A percentile compares a stretch with the other conserved stretches of the same genome.
Evolutionary conservation across 2,113 vertebrate species (phyloP).

Genomic region (Fulica atra): DNA sequence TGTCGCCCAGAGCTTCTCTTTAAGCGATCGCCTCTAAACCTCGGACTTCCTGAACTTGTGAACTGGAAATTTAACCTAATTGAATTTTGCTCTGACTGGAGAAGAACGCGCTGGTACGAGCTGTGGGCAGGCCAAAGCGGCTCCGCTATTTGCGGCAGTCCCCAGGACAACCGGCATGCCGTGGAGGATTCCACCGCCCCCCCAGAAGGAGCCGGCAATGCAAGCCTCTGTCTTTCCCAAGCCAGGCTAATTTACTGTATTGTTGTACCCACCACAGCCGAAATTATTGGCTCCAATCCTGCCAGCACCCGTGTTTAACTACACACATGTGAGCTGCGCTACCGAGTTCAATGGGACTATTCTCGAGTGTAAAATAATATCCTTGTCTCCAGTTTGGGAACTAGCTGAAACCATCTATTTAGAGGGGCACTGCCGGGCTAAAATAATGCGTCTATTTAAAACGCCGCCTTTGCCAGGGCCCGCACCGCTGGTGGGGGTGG

Average conservation of each 20-base stretch:
- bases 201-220: not conserved
- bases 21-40: not conserved
- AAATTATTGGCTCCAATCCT: not conserved
- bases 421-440: not conserved
- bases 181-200: not conserved
- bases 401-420: constrained; percentile 24
- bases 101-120: not conserved
- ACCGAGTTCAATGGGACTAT: constrained; percentile 3
- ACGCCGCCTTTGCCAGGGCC: not conserved
- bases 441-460: constrained; percentile 55
- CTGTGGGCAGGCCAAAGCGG: not conserved
- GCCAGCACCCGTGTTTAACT: not conserved
- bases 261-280: not conserved
- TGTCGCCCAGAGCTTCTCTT: not conserved
- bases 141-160: not conserved
- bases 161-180: not conserved
- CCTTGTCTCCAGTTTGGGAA: constrained; percentile 33
- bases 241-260: not conserved
- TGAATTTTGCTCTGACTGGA: not conserved
- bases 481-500: not conserved
- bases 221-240: not conserved
- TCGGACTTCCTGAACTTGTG: not conserved
- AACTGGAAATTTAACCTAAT: constrained; percentile 22
- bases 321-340: not conserved
- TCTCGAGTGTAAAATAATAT: constrained; percentile 53